phyloP scores from a whole-genome alignment of 2,113 vertebrate species.

The Ictidomys tridecemlineatus region DNA sequence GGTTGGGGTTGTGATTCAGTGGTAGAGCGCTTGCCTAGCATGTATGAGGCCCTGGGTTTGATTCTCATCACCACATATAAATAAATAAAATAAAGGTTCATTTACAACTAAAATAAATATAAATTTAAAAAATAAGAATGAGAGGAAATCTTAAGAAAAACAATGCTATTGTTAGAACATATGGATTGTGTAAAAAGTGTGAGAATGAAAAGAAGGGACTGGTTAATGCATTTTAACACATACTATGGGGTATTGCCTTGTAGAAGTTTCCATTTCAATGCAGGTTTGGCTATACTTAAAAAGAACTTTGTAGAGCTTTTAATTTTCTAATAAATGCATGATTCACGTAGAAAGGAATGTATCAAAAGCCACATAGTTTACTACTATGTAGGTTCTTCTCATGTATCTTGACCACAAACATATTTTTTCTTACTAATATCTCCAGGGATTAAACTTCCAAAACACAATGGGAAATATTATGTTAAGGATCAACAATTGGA shows the following conservation, averaged over 20 bases:
- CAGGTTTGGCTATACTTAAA: background rate
- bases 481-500: background rate
- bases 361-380: no score
- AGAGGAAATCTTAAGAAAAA: background rate
- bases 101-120: no score
- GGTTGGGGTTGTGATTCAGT: no score
- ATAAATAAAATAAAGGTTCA: no score
- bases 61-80: no score
- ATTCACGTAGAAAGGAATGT: no score
- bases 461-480: background rate
- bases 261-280: background rate
- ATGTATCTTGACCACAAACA: background rate
- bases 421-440: background rate
- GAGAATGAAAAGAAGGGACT: background rate
- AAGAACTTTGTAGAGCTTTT: background rate
- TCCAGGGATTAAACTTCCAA: background rate
- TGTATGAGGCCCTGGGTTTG: no score
- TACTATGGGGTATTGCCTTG: background rate
- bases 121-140: background rate
- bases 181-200: constrained; percentile 27
- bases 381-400: background rate
- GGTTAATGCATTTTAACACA: background rate
- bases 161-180: constrained; percentile 31
- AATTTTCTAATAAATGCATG: background rate
- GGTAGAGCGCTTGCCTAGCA: no score